A percentile compares a stretch with the other conserved stretches of the same genome.
Evolutionary conservation across 2,888 invertebrate species (phyloP).

Genomic region (Dasypogon diadema): DNA sequence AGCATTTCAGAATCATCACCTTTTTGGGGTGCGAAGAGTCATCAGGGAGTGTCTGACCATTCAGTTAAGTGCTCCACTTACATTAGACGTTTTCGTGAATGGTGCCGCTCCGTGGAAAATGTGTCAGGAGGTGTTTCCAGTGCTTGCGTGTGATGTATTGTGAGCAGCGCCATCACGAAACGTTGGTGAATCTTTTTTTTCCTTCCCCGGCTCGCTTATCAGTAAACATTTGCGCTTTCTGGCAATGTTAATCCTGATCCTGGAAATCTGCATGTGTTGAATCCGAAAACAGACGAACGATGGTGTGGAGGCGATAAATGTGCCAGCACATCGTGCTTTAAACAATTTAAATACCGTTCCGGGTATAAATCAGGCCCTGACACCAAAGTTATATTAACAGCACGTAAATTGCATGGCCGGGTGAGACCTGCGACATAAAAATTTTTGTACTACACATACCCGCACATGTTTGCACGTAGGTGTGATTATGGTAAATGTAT

Average conservation of each 20-base stretch:
- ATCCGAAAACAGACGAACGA: neutral
- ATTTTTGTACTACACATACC: slow-evolving; percentile 48
- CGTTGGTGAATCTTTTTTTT: slow-evolving; percentile 3
- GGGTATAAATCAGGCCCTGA: slow-evolving; percentile 52
- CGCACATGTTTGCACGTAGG: slow-evolving; percentile 40
- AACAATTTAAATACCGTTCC: slow-evolving; percentile 55
- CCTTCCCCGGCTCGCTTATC: slow-evolving; percentile 16
- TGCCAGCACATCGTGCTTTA: slow-evolving; percentile 41
- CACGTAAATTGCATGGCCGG: slow-evolving; percentile 54
- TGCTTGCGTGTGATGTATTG: neutral
- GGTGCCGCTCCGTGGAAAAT: neutral
- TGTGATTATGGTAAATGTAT: slow-evolving; percentile 51
- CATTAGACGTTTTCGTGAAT: neutral
- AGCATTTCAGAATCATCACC: neutral
- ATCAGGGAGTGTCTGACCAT: neutral
- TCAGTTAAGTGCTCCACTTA: neutral
- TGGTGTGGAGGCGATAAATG: slow-evolving; percentile 30
- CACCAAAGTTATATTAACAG: slow-evolving; percentile 55
- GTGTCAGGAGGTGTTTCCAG: neutral
- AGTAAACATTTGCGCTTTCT: neutral
- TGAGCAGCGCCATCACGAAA: neutral
- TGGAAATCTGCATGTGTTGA: slow-evolving; percentile 1
- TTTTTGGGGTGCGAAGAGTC: neutral
- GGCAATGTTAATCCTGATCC: neutral
- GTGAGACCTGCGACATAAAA: slow-evolving; percentile 46